A percentile compares a stretch with the other conserved stretches of the same genome.
phyloP scores from a whole-genome alignment of 53 echinoderm and acorn worm genomes.

The Mesocentrotus franciscanus region DNA sequence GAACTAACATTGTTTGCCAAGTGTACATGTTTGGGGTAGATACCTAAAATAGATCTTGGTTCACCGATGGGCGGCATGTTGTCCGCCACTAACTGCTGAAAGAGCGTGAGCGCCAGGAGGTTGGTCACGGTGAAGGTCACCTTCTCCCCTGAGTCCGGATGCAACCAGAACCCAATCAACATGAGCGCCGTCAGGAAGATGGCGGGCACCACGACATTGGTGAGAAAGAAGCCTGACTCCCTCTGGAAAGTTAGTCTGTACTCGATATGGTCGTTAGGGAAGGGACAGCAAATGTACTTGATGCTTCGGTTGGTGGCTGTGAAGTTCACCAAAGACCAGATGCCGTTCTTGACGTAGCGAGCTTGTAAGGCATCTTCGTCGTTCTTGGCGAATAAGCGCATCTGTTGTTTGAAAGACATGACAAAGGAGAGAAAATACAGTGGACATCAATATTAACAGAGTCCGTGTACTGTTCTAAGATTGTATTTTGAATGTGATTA shows the following conservation, averaged over 20 bases:
- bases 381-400: conserved; percentile 47
- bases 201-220: conserved; percentile 46
- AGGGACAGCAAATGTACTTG: conserved; percentile 69
- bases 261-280: conserved; percentile 61
- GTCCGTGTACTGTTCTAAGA: too few species aligned
- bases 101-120: conserved; percentile 58
- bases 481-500: too few species aligned
- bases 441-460: not conserved
- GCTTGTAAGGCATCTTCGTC: conserved; percentile 39
- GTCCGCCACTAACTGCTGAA: conserved; percentile 45
- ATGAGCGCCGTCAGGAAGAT: conserved; percentile 42
- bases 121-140: conserved; percentile 64
- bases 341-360: conserved; percentile 62
- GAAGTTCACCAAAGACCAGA: conserved; percentile 65
- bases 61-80: conserved; percentile 52
- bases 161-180: conserved; percentile 49
- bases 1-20: not conserved
- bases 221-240: conserved; percentile 60
- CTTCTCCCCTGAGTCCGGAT: conserved; percentile 58
- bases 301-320: not conserved
- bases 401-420: conserved; percentile 13
- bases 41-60: conserved; percentile 50
- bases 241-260: conserved; percentile 64
- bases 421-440: not conserved
- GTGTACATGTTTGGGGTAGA: not conserved